These are phyloP conservation scores for Geotrypetes seraphini DNA, from an alignment of 2,797 vertebrate genomes.

Conservation along the genomic window DNA sequence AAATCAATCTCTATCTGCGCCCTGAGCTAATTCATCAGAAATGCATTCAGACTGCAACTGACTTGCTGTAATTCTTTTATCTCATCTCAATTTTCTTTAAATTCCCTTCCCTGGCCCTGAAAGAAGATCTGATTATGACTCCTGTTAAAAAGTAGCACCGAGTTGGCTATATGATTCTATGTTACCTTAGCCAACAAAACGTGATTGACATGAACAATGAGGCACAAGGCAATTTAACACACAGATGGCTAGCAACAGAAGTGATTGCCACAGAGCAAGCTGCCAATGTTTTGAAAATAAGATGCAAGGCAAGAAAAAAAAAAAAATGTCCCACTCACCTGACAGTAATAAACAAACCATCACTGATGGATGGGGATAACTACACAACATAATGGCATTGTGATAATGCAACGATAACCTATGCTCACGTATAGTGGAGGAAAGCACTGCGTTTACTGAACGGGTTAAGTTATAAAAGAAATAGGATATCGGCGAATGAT, in stretches of 20 bases:
- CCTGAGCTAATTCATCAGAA: conserved; percentile 31
- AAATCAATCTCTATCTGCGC: conserved; percentile 35
- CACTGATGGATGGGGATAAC: conserved; percentile 38
- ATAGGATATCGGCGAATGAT: conserved; percentile 38
- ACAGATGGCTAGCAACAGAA: conserved; percentile 7
- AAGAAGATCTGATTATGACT: conserved; percentile 42
- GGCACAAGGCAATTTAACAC: not conserved
- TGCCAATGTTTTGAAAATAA: conserved; percentile 19
- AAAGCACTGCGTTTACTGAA: conserved; percentile 14
- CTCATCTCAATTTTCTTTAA: conserved; percentile 23
- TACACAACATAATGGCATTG: conserved; percentile 27
- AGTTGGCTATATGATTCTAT: conserved; percentile 19
- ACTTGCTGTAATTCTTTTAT: conserved; percentile 30
- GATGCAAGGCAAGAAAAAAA: conserved; percentile 15
- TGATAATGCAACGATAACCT: conserved; percentile 33
- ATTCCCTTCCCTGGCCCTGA: conserved; percentile 13
- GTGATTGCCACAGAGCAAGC: conserved; percentile 10
- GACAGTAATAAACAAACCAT: conserved; percentile 18
- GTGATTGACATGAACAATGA: conserved; percentile 34
- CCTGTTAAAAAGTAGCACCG: conserved; percentile 15
- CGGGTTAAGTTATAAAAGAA: conserved; percentile 28
- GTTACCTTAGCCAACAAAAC: conserved; percentile 18
- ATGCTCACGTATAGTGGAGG: conserved; percentile 32
- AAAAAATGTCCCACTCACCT: conserved; percentile 12
- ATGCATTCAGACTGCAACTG: conserved; percentile 27